Evolutionary conservation across 2,888 invertebrate genomes (phyloP), one percentile per base, ranked within the genome.

Genomic region (Eucera pruinosa): DNA sequence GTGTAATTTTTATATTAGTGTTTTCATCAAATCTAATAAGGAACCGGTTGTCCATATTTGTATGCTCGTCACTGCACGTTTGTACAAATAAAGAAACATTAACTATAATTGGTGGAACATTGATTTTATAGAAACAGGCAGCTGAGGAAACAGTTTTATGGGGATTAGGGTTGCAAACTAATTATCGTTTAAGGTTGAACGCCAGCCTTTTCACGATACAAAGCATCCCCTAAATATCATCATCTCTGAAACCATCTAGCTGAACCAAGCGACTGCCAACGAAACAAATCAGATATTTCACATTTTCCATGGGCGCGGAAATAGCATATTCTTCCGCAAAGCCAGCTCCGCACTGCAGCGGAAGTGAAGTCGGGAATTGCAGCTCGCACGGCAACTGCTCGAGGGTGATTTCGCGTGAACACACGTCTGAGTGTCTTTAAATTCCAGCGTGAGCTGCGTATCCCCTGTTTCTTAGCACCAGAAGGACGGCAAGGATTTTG

Each of bases 401-500:
- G 6, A 2, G 27, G 18, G 55, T 48, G 57, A 36, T 48, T 61
- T 13, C 52, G 33, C 33, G 45, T 33, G 50, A 39, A 27, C 50
- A 23, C 36, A 11, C 2, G n/a, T 18, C 30, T 15, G 65, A 47
- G 27, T 54, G 25, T 36, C 18, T 41, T 15, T 36, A 41, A 36
- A 71, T 36, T 52, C 18, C 45, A 5, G 11, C 39, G 52, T 9
- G 7, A 13, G 20, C 52, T 3, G 2, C 25, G 23, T 23, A 2
- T 36, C 36, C 36, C 5, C 33, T 3, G 36, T 15, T 45, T 36
- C 64, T 68, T 23, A 50, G 2, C 20, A 9, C 6, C 20, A n/a
- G 7, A 6, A 30, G 45, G 27, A 7, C 30, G 27, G 43, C 3
- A 20, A 23, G 45, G 79, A 71, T 82, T 74, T 69, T n/a, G 55